These are phyloP conservation scores for Malthinus seriepunctatus DNA, from an alignment of 2,888 invertebrate genomes.

Conservation along the genomic window DNA sequence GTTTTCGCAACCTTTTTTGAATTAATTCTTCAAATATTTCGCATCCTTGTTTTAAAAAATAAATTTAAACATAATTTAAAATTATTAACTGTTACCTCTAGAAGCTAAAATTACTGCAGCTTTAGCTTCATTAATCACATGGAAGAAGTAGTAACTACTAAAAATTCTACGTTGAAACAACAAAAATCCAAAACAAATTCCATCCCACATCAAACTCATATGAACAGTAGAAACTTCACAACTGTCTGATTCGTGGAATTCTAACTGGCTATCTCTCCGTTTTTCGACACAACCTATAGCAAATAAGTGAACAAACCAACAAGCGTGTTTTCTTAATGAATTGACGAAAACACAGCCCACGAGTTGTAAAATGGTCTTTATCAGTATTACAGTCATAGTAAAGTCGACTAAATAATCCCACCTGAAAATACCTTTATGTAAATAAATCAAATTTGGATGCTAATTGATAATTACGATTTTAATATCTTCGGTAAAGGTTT, in stretches of 20 bases:
- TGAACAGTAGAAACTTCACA: conserved; percentile 79
- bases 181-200: conserved; percentile 91
- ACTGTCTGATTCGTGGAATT: conserved; percentile 36
- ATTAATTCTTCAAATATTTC: conserved; percentile 92
- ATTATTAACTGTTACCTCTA: conserved; percentile 57
- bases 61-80: not conserved
- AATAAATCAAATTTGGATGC: not conserved
- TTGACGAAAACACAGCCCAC: conserved; percentile 85
- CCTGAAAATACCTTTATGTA: conserved; percentile 53
- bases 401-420: conserved; percentile 92
- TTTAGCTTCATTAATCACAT: conserved; percentile 93
- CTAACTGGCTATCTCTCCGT: no score
- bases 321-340: conserved; percentile 62
- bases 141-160: conserved; percentile 95
- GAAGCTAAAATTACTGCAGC: conserved; percentile 94
- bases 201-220: conserved; percentile 93
- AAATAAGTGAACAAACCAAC: conserved; percentile 80
- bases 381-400: conserved; percentile 85
- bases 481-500: conserved; percentile 82
- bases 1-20: conserved; percentile 84
- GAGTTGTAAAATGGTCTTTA: conserved; percentile 87
- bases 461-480: conserved; percentile 64
- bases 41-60: conserved; percentile 68
- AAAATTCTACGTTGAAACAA: conserved; percentile 90
- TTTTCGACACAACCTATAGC: conserved; percentile 89